These are phyloP conservation scores for Archegozetes longisetosus DNA, from an alignment of 1,140 invertebrate species.

Conservation along the genomic window DNA sequence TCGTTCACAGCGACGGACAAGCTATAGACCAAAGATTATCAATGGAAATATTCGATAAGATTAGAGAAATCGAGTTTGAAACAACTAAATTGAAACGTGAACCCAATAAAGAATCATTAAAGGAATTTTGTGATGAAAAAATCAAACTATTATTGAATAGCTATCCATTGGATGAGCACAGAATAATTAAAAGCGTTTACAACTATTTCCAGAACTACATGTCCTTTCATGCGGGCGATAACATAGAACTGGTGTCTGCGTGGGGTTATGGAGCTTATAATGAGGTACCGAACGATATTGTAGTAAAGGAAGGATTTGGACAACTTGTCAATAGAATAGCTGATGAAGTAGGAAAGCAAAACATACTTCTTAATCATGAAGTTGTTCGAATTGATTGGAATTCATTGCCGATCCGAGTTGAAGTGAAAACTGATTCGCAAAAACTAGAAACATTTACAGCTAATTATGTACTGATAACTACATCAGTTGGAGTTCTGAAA, in stretches of 20 bases:
- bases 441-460: conserved; percentile 16
- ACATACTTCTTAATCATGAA: too few species aligned
- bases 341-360: not conserved
- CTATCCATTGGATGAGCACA: not conserved
- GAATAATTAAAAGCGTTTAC: not conserved
- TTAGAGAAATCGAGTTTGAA: conserved; percentile 10
- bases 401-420: too few species aligned
- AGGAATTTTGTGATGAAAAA: not conserved
- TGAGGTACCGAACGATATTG: not conserved
- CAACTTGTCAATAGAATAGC: not conserved
- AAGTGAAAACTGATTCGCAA: too few species aligned
- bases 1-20: conserved; percentile 18
- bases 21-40: conserved; percentile 8
- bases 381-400: too few species aligned
- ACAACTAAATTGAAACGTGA: not conserved
- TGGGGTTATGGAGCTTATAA: not conserved
- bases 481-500: conserved; percentile 48
- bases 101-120: not conserved
- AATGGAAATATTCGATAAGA: conserved; percentile 10
- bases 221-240: not conserved
- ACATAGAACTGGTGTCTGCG: not conserved
- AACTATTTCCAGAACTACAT: too few species aligned
- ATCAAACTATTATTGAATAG: not conserved
- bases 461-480: conserved; percentile 45
- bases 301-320: not conserved